Percentiles rank a stretch among this genome's conserved stretches.
phyloP scores from a whole-genome alignment of 1,140 invertebrate genomes.

The Brachionus asplanchnoidis region DNA sequence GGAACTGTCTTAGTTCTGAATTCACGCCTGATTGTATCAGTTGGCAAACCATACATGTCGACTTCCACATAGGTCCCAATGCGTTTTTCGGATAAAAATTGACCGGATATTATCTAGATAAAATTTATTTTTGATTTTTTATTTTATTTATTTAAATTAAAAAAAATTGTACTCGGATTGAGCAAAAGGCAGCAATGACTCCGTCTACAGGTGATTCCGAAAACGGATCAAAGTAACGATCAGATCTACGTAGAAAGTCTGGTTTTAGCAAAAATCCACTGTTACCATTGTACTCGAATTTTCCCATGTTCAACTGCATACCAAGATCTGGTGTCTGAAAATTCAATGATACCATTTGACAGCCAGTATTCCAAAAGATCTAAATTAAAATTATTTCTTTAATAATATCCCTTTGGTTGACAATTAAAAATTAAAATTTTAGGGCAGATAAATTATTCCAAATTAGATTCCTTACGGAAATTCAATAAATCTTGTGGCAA shows the following conservation, averaged over 20 bases:
- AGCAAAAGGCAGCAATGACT: constrained; percentile 95
- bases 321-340: constrained; percentile 98
- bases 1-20: constrained; percentile 92
- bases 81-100: constrained; percentile 98
- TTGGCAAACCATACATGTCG: constrained; percentile 98
- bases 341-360: constrained; percentile 99
- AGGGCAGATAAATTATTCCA: background rate
- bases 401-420: background rate
- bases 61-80: constrained; percentile 98
- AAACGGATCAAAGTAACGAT: constrained; percentile 95
- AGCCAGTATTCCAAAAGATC: constrained; percentile 99
- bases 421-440: background rate
- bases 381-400: constrained; percentile 41
- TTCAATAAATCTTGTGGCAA: no score
- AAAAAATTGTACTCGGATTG: constrained; percentile 71
- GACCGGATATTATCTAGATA: constrained; percentile 86
- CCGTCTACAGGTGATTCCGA: constrained; percentile 98
- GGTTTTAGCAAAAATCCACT: constrained; percentile 96
- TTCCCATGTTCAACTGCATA: constrained; percentile 99
- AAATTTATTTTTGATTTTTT: background rate
- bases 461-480: no score
- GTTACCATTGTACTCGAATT: constrained; percentile 99
- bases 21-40: constrained; percentile 96
- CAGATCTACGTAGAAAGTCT: constrained; percentile 94
- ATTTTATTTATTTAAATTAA: background rate